Percentiles rank a stretch among this genome's conserved stretches.
Evolutionary conservation across 30 jellyfish, hydroid and myxozoan genomes (phyloP).

Genomic region (Nemopilema nomurai): DNA sequence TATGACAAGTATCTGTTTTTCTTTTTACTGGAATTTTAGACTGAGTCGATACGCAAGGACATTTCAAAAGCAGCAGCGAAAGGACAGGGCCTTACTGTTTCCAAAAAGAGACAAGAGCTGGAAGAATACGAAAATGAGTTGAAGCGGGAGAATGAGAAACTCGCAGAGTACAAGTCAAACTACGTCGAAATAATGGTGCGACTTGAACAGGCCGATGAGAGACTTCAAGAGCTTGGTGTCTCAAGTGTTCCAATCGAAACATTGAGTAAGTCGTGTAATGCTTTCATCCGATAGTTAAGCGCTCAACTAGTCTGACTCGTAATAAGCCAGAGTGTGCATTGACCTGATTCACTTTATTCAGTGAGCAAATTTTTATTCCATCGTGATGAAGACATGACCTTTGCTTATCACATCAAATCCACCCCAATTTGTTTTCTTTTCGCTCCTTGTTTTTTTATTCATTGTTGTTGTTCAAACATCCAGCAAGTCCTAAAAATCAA

Average conservation of each 20-base stretch:
- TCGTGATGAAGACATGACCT: no score
- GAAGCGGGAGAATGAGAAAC: constrained; percentile 7
- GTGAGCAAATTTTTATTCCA: no score
- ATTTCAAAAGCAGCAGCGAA: constrained; percentile 52
- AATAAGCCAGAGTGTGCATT: no score
- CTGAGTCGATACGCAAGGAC: constrained; percentile 32
- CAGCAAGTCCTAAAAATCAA: no score
- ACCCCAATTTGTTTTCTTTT: no score
- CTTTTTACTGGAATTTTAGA: constrained; percentile 1
- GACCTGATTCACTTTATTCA: no score
- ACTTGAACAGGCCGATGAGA: constrained; percentile 27
- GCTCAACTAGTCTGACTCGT: no score
- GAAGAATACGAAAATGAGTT: constrained; percentile 37
- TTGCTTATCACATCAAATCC: no score
- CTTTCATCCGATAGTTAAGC: no score
- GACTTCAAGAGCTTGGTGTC: constrained; percentile 36
- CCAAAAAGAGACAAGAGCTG: constrained; percentile 36
- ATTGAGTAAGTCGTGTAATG: constrained; percentile 29
- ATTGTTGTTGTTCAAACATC: no score
- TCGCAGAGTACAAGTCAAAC: constrained; percentile 7
- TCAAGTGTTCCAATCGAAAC: constrained; percentile 33
- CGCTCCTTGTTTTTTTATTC: no score
- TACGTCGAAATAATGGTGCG: constrained; percentile 4
- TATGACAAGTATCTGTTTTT: not conserved
- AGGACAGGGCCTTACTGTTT: constrained; percentile 47